Base-by-base conservation (phyloP, 1,140 invertebrate genomes). In the Drosophila pruinosa region DNA sequence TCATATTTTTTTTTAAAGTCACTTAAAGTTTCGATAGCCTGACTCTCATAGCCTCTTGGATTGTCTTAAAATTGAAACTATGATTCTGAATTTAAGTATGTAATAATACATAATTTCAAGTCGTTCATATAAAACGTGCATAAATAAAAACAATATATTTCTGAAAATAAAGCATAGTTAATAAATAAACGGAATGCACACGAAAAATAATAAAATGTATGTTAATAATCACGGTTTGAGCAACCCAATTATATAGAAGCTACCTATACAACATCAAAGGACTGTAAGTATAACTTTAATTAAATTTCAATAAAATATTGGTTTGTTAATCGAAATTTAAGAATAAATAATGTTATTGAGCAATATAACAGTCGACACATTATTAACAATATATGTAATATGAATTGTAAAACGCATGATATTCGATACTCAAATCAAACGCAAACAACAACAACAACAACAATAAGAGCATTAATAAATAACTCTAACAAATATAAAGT, bases 401-500 rank as follows among this genome's bases (percentile, higher is more conserved):
- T 10, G 43, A 3, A 0, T 7, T 4, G 8, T 31, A 14, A 28
- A 52, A 50, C 6, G 21, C 34, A 53, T 19, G 10, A 41, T 39
- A 6, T 12, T 62, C 24, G 52, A 41, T 47, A 47, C 22, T 47
- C 8, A 48, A 57, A 57, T 4, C 7, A 22, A 39, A 54, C 19
- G 34, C 12, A 58, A 69, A 48, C 41, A 59, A 21, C 17, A 58
- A 52, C 57, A 68, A 61, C 34, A 31, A 19, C 24, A 62, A 43
- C 19, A 62, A 47, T 47, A 57, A 57, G 22, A 28, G 19, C 24
- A 43, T 19, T 24, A 26, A 26, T 22, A 47, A 45, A 53, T 26
- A 69, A 21, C 57, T 69, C 36, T 54, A 4, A 17, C 38, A 62
- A 61, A 53, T n/a, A n/a, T n/a, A n/a, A n/a, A n/a, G n/a, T n/a